Evolutionary conservation across 53 echinoderm and acorn worm species (phyloP).

Genomic region (Apostichopus leukothele): DNA sequence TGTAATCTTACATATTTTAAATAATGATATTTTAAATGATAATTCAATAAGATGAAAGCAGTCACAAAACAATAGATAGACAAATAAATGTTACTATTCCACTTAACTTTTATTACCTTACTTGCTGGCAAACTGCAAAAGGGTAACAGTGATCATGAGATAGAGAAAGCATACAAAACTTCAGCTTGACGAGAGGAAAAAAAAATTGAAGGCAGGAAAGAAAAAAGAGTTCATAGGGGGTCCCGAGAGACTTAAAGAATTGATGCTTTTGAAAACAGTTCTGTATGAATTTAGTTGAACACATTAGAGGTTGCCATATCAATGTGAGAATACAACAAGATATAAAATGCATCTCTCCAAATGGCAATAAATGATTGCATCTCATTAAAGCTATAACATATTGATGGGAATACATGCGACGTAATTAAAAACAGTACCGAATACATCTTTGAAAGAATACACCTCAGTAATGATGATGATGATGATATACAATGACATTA

Average conservation of each 20-base stretch:
- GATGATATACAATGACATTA: conserved; percentile 23
- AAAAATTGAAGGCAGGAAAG: background rate
- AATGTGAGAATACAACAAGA: conserved; percentile 12
- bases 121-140: conserved; percentile 53
- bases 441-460: conserved; percentile 39
- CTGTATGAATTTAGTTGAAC: conserved; percentile 21
- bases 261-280: conserved; percentile 27
- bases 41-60: too few relatives aligned
- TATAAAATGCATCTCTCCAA: background rate
- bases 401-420: conserved; percentile 32
- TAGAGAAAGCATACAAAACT: conserved; percentile 49
- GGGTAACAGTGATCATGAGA: conserved; percentile 49
- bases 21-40: too few relatives aligned
- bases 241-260: background rate
- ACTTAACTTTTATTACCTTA: conserved; percentile 50
- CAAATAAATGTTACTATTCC: conserved; percentile 41
- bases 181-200: conserved; percentile 21
- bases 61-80: too few relatives aligned
- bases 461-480: background rate
- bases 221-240: background rate
- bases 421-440: conserved; percentile 42
- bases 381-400: conserved; percentile 1
- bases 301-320: conserved; percentile 32
- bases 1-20: too few relatives aligned
- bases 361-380: conserved; percentile 35